Percentiles rank a stretch among this genome's conserved stretches.
Conservation (phyloP, 2,888 invertebrate genomes). For the Rhagium mordax region DNA sequence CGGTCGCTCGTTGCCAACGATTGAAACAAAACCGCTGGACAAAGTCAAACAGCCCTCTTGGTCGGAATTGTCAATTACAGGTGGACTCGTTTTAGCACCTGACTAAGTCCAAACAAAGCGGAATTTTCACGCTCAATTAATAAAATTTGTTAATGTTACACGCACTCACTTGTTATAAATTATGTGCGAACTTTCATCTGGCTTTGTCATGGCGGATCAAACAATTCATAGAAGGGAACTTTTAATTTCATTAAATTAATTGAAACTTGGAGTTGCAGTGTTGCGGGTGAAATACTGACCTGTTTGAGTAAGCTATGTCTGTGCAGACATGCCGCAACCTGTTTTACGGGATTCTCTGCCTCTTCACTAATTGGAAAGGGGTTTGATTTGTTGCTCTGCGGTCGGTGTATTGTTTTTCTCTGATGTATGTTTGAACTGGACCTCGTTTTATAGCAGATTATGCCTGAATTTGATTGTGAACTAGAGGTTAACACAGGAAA, state of each 20-base stretch:
- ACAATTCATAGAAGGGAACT: not conserved
- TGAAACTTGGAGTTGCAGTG: not conserved
- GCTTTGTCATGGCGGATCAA: constrained; percentile 3
- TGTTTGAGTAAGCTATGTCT: constrained; percentile 4
- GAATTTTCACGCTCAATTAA: not conserved
- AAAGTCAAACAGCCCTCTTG: not conserved
- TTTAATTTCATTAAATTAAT: constrained; percentile 15
- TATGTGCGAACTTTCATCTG: not conserved
- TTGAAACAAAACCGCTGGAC: too few species aligned
- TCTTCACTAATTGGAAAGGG: constrained; percentile 20
- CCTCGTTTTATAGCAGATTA: not conserved
- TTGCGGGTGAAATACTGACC: constrained; percentile 1
- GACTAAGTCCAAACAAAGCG: not conserved
- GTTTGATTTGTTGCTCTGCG: constrained; percentile 18
- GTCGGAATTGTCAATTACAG: not conserved
- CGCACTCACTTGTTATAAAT: not conserved
- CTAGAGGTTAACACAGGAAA: not conserved
- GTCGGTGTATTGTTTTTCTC: constrained; percentile 18
- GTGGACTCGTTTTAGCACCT: not conserved
- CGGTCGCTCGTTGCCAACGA: too few species aligned
- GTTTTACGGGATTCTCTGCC: constrained; percentile 10
- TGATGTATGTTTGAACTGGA: not conserved
- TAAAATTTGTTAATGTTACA: not conserved
- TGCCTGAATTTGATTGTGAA: constrained; percentile 14
- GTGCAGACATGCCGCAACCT: constrained; percentile 1